These are phyloP conservation scores for Paramacrobiotus metropolitanus DNA, from an alignment of 1,140 invertebrate genomes.

Conservation along the genomic window DNA sequence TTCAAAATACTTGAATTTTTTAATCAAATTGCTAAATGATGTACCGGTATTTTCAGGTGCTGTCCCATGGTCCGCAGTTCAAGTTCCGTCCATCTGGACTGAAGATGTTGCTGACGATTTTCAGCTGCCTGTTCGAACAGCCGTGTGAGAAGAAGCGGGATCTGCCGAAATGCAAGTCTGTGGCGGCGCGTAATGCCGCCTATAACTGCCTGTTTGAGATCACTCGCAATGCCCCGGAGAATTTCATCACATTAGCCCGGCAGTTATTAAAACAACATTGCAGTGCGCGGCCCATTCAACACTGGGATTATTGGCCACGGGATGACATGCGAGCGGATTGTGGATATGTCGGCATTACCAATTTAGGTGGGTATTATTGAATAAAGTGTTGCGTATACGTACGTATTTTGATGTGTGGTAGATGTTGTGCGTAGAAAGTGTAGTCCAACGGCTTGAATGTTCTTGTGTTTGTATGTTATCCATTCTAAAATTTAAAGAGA, in stretches of 20 bases:
- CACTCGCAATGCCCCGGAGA: slow-evolving; percentile 52
- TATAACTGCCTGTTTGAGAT: slow-evolving; percentile 72
- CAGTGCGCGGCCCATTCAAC: slow-evolving; percentile 26
- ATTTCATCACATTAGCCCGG: slow-evolving; percentile 50
- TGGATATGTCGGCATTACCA: slow-evolving; percentile 76
- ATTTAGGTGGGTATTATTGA: slow-evolving; percentile 37
- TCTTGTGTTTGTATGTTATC: too few species aligned
- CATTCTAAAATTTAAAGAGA: too few species aligned
- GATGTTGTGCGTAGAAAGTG: too few species aligned
- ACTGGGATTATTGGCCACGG: slow-evolving; percentile 90
- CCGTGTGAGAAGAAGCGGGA: slow-evolving; percentile 56
- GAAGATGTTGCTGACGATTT: slow-evolving; percentile 37
- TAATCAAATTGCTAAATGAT: not conserved
- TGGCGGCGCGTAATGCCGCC: slow-evolving; percentile 55
- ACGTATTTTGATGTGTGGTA: too few species aligned
- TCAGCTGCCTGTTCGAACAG: slow-evolving; percentile 65
- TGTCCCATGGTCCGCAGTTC: slow-evolving; percentile 54
- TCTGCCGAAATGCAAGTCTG: slow-evolving; percentile 75
- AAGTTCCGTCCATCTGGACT: slow-evolving; percentile 53
- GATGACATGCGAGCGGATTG: slow-evolving; percentile 76
- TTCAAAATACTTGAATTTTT: too few species aligned
- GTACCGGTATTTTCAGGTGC: slow-evolving; percentile 24
- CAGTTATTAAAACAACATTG: slow-evolving; percentile 8
- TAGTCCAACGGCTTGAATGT: too few species aligned
- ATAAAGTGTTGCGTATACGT: too few species aligned